Conservation (phyloP, 2,113 vertebrate species). For the Columbina picui region DNA sequence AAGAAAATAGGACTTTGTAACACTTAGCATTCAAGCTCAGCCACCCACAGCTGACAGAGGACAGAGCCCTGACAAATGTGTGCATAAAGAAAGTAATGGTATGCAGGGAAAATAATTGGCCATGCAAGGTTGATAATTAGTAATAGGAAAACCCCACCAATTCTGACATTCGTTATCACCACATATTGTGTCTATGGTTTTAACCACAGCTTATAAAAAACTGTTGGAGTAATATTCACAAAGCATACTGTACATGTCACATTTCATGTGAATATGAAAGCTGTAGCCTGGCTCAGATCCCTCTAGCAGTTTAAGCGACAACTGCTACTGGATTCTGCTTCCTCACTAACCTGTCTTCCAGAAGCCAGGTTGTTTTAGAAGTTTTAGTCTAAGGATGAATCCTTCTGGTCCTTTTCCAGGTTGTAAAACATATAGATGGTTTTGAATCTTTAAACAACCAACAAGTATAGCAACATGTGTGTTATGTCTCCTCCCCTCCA, state of each 20-base stretch:
- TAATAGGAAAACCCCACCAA: neutral
- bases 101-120: conserved; percentile 28
- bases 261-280: neutral
- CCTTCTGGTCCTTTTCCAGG: neutral
- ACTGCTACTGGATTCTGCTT: neutral
- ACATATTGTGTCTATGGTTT: neutral
- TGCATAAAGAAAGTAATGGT: neutral
- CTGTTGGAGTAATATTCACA: neutral
- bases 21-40: conserved; percentile 9
- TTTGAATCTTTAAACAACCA: neutral
- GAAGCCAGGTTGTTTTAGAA: neutral
- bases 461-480: neutral
- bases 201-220: neutral
- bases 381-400: neutral
- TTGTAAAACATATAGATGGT: neutral
- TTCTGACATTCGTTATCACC: neutral
- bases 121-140: neutral
- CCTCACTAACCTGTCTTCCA: neutral
- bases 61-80: neutral
- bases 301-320: neutral
- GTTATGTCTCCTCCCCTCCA: neutral
- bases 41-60: conserved; percentile 12
- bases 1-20: conserved; percentile 12
- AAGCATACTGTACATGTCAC: neutral
- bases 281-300: neutral